Base-by-base conservation (phyloP, 2,113 vertebrate genomes). In the Channa maculata region DNA sequence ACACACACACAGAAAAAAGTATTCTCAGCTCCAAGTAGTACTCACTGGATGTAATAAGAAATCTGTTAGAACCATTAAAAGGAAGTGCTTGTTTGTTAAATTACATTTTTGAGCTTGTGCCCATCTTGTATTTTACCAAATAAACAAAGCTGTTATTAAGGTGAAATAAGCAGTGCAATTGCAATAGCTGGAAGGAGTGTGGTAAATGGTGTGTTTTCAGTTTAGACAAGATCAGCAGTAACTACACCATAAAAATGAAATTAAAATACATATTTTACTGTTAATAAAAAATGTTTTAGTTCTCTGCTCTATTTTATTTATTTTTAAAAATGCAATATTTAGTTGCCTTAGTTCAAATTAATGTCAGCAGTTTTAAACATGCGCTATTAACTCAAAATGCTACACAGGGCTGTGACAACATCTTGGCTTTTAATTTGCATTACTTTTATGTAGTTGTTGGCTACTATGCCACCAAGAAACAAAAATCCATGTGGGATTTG, bases 311-410 rank as follows among this genome's bases (percentile, higher is more conserved):
- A 8, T 71, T 2, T 36, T 7, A 57, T 71, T 43, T 49, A 57
- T 2, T 66, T 60, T 70, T 61, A 39, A 74, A 65, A 65, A 59
- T 7, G 36, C 33, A 50, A 14, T 44, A 12, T 54, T 48, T 49
- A 15, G 58, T 50, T n/a, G 36, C 60, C 8, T 67, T 15, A 10
- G 11, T 72, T 65, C 14, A 65, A 49, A 6, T 53, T 52, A 53
- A 50, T 48, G 48, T 24, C 72, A 61, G 48, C 54, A 71, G 75
- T 64, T 71, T 82, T 3, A 69, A 60, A 43, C 37, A 59, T 71
- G 71, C 52, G 2, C 75, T 64, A 58, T 86, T 86, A 55, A 54
- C 69, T 54, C 37, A 33, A 52, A 82, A 86, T 55, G 36, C 44
- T 72, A 13, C 57, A 75, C 48, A 39, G 59, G 66, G 44, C 71